A percentile compares a stretch with the other conserved stretches of the same genome.
Evolutionary conservation across 1,140 invertebrate genomes (phyloP).

Genomic region (Sesamia nonagrioides): DNA sequence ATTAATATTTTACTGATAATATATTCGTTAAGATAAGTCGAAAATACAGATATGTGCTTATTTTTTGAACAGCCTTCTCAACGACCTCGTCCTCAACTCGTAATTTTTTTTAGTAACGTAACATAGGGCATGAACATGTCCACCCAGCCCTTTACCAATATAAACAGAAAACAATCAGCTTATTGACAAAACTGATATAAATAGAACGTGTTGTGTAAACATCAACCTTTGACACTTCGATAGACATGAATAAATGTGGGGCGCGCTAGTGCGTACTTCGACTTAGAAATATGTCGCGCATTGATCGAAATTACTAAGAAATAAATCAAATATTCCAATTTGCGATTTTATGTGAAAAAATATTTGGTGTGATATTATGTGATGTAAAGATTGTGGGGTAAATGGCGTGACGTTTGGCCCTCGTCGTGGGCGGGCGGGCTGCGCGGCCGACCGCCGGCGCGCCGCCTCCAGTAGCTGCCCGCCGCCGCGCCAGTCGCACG

Average conservation of each 20-base stretch:
- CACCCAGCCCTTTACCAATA: constrained; percentile 38
- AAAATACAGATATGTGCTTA: not conserved
- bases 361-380: constrained; percentile 74
- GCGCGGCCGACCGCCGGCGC: constrained; percentile 67
- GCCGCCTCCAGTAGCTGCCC: constrained; percentile 72
- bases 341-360: constrained; percentile 63
- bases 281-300: not conserved
- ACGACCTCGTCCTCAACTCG: not conserved
- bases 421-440: constrained; percentile 73
- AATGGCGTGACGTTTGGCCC: constrained; percentile 74
- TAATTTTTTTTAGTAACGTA: constrained; percentile 8
- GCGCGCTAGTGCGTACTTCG: not conserved
- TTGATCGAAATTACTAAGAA: constrained; percentile 19
- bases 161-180: constrained; percentile 46
- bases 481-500: constrained; percentile 70
- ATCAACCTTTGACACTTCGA: constrained; percentile 39
- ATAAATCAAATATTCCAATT: constrained; percentile 39
- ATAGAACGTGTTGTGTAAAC: constrained; percentile 37
- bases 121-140: not conserved
- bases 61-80: not conserved
- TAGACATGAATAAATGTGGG: constrained; percentile 23
- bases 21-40: no score
- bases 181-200: constrained; percentile 45
- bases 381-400: constrained; percentile 77
- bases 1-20: not conserved